These are phyloP conservation scores for Crossaster papposus DNA, from an alignment of 53 echinoderm and acorn worm genomes.

Conservation along the genomic window DNA sequence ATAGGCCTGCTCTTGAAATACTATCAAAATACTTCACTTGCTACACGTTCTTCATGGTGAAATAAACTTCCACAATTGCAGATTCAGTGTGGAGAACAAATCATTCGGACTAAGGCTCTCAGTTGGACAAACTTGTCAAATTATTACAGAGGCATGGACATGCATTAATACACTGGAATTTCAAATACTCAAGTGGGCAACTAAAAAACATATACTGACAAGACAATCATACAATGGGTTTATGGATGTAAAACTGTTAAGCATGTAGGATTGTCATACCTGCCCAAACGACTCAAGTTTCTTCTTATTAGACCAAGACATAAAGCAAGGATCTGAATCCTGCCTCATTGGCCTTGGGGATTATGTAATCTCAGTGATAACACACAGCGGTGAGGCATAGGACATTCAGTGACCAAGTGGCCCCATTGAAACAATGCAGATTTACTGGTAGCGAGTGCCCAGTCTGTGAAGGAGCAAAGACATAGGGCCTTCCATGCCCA, in stretches of 20 bases:
- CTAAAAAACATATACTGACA: too few relatives aligned
- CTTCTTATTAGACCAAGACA: conserved; percentile 9
- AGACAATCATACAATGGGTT: neutral
- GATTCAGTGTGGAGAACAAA: too few relatives aligned
- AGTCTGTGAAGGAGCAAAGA: conserved; percentile 12
- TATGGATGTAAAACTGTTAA: neutral
- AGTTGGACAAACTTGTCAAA: too few relatives aligned
- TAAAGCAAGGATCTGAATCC: conserved; percentile 35
- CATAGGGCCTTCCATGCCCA: conserved; percentile 43
- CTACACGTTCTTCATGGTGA: too few relatives aligned
- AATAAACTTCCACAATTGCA: too few relatives aligned
- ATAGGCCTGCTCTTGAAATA: too few relatives aligned
- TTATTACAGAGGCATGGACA: too few relatives aligned
- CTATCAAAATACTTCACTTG: too few relatives aligned
- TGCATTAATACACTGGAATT: too few relatives aligned
- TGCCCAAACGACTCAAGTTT: neutral
- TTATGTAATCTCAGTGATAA: neutral
- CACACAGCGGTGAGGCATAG: conserved; percentile 20
- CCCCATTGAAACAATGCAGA: neutral
- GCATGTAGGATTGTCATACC: neutral
- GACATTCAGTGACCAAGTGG: conserved; percentile 26
- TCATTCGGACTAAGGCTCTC: too few relatives aligned
- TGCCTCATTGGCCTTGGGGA: conserved; percentile 37
- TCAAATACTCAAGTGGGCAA: too few relatives aligned
- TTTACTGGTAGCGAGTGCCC: neutral